Conservation (phyloP, 2,888 invertebrate species). For the Galerucella calmariensis region DNA sequence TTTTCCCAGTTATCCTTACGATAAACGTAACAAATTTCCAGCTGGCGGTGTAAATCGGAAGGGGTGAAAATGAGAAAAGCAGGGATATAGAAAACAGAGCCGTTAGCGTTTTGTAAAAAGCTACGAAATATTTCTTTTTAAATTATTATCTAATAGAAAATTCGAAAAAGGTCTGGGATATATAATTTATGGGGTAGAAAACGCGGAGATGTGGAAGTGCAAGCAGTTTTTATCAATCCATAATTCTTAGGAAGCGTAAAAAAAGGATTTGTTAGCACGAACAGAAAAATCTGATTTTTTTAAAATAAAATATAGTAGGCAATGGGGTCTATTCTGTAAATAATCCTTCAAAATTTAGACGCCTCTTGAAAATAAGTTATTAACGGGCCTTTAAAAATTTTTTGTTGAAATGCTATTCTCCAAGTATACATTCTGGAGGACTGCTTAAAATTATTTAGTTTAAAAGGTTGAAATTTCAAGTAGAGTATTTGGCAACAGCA, state of each 20-base stretch:
- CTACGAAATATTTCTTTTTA: neutral
- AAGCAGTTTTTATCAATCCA: neutral
- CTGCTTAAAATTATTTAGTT: too few species aligned
- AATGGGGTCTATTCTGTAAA: too few species aligned
- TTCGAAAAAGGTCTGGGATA: neutral
- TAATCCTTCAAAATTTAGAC: too few species aligned
- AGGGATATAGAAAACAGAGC: neutral
- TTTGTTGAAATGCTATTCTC: too few species aligned
- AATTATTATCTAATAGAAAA: neutral
- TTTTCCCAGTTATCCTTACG: neutral
- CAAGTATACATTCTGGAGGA: too few species aligned
- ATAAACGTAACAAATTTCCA: slow-evolving; percentile 14
- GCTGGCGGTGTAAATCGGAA: neutral
- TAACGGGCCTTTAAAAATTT: too few species aligned
- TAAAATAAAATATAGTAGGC: too few species aligned
- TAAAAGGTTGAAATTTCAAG: too few species aligned
- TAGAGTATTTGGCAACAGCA: too few species aligned
- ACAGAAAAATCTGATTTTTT: too few species aligned
- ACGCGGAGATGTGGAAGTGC: neutral
- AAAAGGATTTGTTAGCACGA: neutral
- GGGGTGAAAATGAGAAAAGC: slow-evolving; percentile 2
- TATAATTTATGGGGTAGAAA: neutral
- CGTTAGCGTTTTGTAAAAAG: neutral
- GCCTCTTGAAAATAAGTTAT: too few species aligned
- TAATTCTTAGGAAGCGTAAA: neutral